Conservation (phyloP, 2,113 vertebrate species). For the Nerophis lumbriciformis region DNA sequence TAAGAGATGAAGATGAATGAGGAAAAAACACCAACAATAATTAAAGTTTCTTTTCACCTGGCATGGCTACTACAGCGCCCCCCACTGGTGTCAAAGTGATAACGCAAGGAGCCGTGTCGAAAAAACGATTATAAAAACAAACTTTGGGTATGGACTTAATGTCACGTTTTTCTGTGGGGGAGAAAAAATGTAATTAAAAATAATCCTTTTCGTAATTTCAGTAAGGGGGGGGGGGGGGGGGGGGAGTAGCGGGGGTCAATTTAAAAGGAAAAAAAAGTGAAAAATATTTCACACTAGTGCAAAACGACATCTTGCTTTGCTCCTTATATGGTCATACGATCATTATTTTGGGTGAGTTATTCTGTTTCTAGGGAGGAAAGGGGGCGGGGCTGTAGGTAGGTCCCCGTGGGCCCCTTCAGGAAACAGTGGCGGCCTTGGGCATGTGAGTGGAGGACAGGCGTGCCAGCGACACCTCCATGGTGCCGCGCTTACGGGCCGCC, state of each 20-base stretch:
- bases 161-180: slow-evolving; percentile 36
- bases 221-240: slow-evolving; percentile 14
- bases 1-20: slow-evolving; percentile 64
- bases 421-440: slow-evolving; percentile 78
- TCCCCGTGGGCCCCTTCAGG: slow-evolving; percentile 72
- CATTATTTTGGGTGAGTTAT: too few species aligned
- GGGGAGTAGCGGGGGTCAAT: not conserved
- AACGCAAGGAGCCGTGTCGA: slow-evolving; percentile 37
- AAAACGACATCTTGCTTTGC: slow-evolving; percentile 89
- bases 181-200: slow-evolving; percentile 14
- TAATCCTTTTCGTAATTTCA: slow-evolving; percentile 46
- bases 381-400: slow-evolving; percentile 6
- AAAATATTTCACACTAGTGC: slow-evolving; percentile 99
- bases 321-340: too few species aligned
- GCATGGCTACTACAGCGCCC: slow-evolving; percentile 25
- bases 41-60: slow-evolving; percentile 65
- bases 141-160: slow-evolving; percentile 62
- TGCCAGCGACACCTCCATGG: slow-evolving; percentile 86
- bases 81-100: not conserved
- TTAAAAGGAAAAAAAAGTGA: slow-evolving; percentile 62
- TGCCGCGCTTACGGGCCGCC: slow-evolving; percentile 88
- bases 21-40: slow-evolving; percentile 74
- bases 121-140: slow-evolving; percentile 31
- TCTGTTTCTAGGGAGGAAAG: not conserved
- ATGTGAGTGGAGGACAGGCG: slow-evolving; percentile 84